These are phyloP conservation scores for Xyrichtys novacula DNA, from an alignment of 2,797 vertebrate genomes.

Conservation along the genomic window DNA sequence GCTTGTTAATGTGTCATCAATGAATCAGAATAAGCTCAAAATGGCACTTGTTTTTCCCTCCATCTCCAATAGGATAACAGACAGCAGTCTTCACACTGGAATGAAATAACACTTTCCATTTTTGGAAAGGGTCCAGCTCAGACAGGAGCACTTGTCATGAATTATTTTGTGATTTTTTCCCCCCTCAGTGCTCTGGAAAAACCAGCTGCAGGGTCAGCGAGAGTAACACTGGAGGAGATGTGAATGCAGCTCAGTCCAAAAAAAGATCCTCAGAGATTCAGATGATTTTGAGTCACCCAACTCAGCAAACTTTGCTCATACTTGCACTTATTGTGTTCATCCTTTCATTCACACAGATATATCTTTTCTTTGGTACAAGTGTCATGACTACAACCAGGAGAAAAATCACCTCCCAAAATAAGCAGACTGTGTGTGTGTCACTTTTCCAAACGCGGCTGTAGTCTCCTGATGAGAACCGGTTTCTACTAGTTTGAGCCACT, in stretches of 20 bases:
- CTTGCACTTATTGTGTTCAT: constrained; percentile 10
- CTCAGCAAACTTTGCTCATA: not conserved
- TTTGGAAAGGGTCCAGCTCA: constrained; percentile 49
- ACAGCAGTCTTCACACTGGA: constrained; percentile 46
- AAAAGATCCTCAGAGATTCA: constrained; percentile 24
- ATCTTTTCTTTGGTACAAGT: constrained; percentile 29
- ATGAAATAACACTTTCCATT: constrained; percentile 33
- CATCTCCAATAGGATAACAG: constrained; percentile 38
- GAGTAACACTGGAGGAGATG: constrained; percentile 40
- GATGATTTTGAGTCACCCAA: constrained; percentile 17
- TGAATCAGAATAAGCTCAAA: constrained; percentile 23
- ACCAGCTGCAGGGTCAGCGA: constrained; percentile 42
- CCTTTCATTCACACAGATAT: constrained; percentile 38
- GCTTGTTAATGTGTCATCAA: constrained; percentile 8
- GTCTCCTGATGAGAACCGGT: constrained; percentile 6
- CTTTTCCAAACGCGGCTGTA: constrained; percentile 19
- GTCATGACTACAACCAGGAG: constrained; percentile 23
- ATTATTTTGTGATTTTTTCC: constrained; percentile 70
- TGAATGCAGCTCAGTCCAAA: constrained; percentile 50
- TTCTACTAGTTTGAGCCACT: too few species aligned
- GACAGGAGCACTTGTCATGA: constrained; percentile 55
- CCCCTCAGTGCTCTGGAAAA: constrained; percentile 51
- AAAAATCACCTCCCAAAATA: constrained; percentile 24
- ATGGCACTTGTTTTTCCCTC: constrained; percentile 18
- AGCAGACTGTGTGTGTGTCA: constrained; percentile 34